phyloP scores from a whole-genome alignment of 2,113 vertebrate species.

The Lycocorax pyrrhopterus region DNA sequence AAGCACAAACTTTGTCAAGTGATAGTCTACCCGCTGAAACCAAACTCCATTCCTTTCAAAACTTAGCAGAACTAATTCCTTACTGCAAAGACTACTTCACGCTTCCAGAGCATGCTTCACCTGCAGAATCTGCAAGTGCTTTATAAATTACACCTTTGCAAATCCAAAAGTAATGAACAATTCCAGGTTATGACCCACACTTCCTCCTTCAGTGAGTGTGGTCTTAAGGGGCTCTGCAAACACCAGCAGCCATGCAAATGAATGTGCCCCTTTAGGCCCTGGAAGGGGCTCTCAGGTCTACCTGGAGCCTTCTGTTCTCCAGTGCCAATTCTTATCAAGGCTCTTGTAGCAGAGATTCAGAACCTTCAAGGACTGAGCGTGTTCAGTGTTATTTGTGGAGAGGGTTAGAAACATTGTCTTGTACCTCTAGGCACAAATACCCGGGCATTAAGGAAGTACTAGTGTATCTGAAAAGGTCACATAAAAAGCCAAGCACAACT shows the following conservation, averaged over 20 bases:
- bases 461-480: background rate
- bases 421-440: background rate
- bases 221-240: background rate
- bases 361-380: background rate
- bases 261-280: rapidly evolving
- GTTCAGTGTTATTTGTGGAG: background rate
- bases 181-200: background rate
- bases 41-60: background rate
- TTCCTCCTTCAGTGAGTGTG: background rate
- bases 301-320: too few relatives aligned
- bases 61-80: background rate
- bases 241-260: background rate
- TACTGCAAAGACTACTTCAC: background rate
- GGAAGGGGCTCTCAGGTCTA: too few relatives aligned
- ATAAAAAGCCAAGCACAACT: background rate
- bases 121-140: background rate
- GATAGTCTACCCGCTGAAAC: background rate
- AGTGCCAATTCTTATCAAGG: background rate
- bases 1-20: background rate
- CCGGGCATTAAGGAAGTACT: background rate
- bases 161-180: background rate
- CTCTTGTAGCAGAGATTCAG: background rate
- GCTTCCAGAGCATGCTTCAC: background rate
- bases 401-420: background rate
- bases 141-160: background rate